Base-by-base conservation (phyloP, 2,888 invertebrate species). In the Aquatica leii region DNA sequence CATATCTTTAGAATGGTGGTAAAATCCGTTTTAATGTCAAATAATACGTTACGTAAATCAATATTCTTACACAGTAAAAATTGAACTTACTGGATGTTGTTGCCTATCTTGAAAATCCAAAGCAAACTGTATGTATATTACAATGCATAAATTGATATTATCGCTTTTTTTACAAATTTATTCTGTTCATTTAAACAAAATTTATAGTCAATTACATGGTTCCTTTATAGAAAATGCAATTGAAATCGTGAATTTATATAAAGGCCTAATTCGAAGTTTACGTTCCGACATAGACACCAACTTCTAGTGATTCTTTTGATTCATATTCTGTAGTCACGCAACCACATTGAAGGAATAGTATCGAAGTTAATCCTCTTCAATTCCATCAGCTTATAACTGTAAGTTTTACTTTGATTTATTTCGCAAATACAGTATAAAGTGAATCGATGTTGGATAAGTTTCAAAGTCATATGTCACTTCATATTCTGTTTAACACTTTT, bases 301-400 rank as follows among this genome's bases (percentile, higher is more conserved):
- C 4, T 37, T 37, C n/a, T n/a, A 3, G 37, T 20, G 48, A 48
- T 48, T n/a, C 48, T 18, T 48, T 48, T 52, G 59, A 59, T 59
- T 59, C 52, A 59, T 59, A 41, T 43, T 37, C 34, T 31, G 43
- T 59, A 34, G 59, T 52, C 59, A 59, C 59, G 51, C 52, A 8
- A 52, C 41, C 41, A 14, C 50, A 35, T 52, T 52, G 46, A 59
- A 51, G 52, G 51, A 59, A 59, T 43, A 5, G 21, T 41, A 52
- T 52, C 17, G 58, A 58, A 35, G 50, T 58, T 50, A 58, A 58
- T 58, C 58, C 40, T 48, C 55, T 40, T 15, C 24, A 24, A 21
- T 41, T n/a, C n/a, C 5, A 6, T 6, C 24, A 43, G 54, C 43
- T 37, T 53, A 20, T 20, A 40, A 53, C 40, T 41, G 41, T 17